Percentiles rank a stretch among this genome's conserved stretches.
Conservation (phyloP, 2,113 vertebrate genomes). For the Rhinoderma darwinii region DNA sequence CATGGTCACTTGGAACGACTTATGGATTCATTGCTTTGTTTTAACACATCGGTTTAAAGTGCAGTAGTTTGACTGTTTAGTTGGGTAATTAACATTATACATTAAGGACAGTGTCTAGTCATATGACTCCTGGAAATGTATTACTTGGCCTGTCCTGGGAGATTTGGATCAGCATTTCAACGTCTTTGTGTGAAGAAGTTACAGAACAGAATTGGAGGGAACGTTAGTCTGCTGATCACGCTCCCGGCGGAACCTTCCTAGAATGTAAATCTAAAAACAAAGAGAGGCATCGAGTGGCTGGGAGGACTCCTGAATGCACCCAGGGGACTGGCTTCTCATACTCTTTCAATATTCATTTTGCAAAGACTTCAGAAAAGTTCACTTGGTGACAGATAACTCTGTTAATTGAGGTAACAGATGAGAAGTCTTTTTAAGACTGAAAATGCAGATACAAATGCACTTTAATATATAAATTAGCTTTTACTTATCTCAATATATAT, state of each 20-base stretch:
- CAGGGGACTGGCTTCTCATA: constrained; percentile 13
- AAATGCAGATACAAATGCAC: not conserved
- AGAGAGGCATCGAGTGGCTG: constrained; percentile 27
- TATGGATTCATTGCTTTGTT: constrained; percentile 2
- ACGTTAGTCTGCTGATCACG: constrained; percentile 32
- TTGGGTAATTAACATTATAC: constrained; percentile 45
- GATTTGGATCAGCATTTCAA: constrained; percentile 41
- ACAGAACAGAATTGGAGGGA: constrained; percentile 24
- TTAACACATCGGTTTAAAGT: not conserved
- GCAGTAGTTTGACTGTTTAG: not conserved
- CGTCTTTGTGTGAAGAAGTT: not conserved
- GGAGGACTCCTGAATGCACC: constrained; percentile 16
- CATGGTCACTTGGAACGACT: not conserved
- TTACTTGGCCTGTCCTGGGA: constrained; percentile 1
- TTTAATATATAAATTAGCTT: not conserved
- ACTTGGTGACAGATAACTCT: constrained; percentile 33
- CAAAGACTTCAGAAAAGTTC: constrained; percentile 49
- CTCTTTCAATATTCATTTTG: constrained; percentile 46
- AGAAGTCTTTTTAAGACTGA: not conserved
- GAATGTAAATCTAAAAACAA: constrained; percentile 45
- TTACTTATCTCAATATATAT: too few species aligned
- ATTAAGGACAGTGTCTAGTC: not conserved
- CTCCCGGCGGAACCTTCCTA: not conserved
- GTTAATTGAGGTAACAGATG: constrained; percentile 30
- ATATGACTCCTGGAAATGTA: constrained; percentile 6